Evolutionary conservation across 2,797 vertebrate genomes (phyloP), one percentile per base, ranked within the genome.

Genomic region (Hephaestus fuliginosus): DNA sequence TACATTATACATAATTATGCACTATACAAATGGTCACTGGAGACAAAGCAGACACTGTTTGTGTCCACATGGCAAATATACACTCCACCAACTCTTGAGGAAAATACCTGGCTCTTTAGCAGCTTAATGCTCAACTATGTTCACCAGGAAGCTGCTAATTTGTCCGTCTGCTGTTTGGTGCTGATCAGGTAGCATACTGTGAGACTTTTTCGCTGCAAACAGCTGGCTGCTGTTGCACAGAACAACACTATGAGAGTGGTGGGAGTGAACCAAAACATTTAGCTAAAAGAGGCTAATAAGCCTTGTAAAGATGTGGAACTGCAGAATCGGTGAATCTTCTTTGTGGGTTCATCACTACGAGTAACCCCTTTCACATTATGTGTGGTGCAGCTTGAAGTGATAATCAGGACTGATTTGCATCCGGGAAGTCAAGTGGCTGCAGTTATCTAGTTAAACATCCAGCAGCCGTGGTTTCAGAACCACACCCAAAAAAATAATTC

Each of bases 401-500:
- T 22, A 39, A 25, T 56, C 44, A 53, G 28, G 5, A 25, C 53
- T 41, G 22, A 53, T 57, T 63, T 13, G 44, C 25, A 44, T 9
- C 36, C 18, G 44, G 15, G 36, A 8, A 25, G 46, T 22, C 3
- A 13, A 41, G 44, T 15, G 15, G 7, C 61, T n/a, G 0, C 6
- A 25, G 30, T 63, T 57, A 3, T 73, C 43, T 55, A 17, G 22
- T 41, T n/a, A 53, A 56, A 53, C 48, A 33, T 20, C 15, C 46
- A 56, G 39, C 44, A n/a, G 49, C 46, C 14, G 39, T 43, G 13
- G 39, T 28, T 4, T 61, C 6, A 46, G 49, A 67, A 11, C 53
- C 70, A 44, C 48, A 30, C 30, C 76, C 53, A 30, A 12, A 71
- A 39, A 52, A 17, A 30, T 18, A 66, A 58, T 44, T 49, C 30